These are phyloP conservation scores for Belgica antarctica DNA, from an alignment of 2,888 invertebrate species.

Conservation along the genomic window DNA sequence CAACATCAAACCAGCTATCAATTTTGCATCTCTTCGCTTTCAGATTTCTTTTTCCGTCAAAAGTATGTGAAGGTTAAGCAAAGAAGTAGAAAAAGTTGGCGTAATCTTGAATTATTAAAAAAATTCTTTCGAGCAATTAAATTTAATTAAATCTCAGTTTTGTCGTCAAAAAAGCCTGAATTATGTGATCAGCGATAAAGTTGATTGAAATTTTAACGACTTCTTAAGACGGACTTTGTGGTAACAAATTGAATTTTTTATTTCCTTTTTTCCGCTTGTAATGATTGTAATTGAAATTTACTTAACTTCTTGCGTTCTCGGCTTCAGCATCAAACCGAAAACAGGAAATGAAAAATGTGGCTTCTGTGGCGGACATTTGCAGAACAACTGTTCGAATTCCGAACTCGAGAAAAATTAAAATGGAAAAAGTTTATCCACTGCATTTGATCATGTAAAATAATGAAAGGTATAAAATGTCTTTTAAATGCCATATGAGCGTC, in stretches of 20 bases:
- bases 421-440: too few species aligned
- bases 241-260: background rate
- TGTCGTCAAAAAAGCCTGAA: background rate
- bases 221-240: background rate
- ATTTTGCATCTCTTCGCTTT: slow-evolving; percentile 23
- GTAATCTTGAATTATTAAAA: slow-evolving; percentile 16
- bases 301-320: too few species aligned
- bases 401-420: too few species aligned
- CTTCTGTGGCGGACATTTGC: background rate
- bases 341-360: background rate
- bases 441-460: too few species aligned
- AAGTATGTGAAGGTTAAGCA: background rate
- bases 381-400: background rate
- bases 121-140: slow-evolving; percentile 12
- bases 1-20: background rate
- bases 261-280: background rate
- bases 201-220: slow-evolving; percentile 30
- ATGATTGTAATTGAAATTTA: too few species aligned
- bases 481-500: too few species aligned
- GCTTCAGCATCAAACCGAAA: too few species aligned
- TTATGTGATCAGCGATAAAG: slow-evolving; percentile 10
- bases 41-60: background rate
- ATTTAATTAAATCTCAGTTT: slow-evolving; percentile 23
- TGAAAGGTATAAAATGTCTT: too few species aligned
- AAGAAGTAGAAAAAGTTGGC: background rate